These are phyloP conservation scores for Fratercula arctica DNA, from an alignment of 2,797 vertebrate species.

Conservation along the genomic window DNA sequence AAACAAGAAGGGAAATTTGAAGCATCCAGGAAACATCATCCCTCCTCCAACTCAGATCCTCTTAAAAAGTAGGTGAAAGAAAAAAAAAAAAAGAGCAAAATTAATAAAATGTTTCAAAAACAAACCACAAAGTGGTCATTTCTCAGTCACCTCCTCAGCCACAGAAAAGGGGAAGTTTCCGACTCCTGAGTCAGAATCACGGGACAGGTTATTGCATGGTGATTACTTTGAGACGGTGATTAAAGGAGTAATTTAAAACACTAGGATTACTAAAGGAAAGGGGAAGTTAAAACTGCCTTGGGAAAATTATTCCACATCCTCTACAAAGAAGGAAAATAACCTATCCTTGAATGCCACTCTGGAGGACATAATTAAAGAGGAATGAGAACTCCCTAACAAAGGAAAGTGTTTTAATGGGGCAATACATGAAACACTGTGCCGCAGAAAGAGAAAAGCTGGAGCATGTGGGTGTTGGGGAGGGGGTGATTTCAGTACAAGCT, in stretches of 20 bases:
- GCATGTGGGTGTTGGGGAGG: neutral
- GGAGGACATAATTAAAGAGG: conserved; percentile 68
- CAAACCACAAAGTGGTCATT: neutral
- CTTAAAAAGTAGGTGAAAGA: neutral
- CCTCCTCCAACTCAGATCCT: neutral
- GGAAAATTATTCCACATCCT: conserved; percentile 65
- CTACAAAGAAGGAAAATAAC: conserved; percentile 65
- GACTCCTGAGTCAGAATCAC: conserved; percentile 1
- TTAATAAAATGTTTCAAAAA: neutral
- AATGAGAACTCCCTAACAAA: conserved; percentile 53
- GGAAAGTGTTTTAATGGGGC: conserved; percentile 41
- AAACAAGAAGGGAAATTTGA: conserved; percentile 44
- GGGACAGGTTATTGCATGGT: conserved; percentile 58
- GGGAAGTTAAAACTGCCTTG: conserved; percentile 64
- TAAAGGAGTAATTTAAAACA: conserved; percentile 71
- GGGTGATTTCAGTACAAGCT: neutral
- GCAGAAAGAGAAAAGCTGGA: neutral
- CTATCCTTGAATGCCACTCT: conserved; percentile 64
- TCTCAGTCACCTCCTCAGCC: neutral
- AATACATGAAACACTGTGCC: neutral
- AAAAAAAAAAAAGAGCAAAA: neutral
- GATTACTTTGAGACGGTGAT: conserved; percentile 56
- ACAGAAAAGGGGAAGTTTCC: conserved; percentile 6
- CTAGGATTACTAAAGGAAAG: conserved; percentile 59
- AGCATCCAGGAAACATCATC: conserved; percentile 28